Conservation (phyloP, 64 coral and sea anemone genomes). For the Exaiptasia diaphana region DNA sequence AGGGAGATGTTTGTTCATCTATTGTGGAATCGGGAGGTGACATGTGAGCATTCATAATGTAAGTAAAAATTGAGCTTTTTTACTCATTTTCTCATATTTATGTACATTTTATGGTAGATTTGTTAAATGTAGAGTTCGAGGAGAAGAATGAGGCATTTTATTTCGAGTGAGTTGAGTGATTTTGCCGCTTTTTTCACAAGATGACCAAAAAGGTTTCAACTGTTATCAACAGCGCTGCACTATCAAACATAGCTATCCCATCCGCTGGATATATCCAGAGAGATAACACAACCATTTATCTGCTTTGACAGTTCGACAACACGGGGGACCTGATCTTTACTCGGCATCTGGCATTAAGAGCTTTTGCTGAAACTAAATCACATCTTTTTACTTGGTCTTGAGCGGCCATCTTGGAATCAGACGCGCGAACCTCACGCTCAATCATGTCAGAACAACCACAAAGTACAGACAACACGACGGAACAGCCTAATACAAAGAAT, state of each 20-base stretch:
- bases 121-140: background rate
- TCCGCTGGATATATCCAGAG: constrained; percentile 6
- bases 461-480: background rate
- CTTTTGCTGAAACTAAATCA: constrained; percentile 1
- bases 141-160: background rate
- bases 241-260: background rate
- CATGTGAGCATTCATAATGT: background rate
- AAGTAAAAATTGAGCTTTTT: background rate
- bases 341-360: constrained; percentile 5
- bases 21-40: background rate
- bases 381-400: background rate
- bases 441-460: background rate
- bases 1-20: background rate
- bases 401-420: constrained; percentile 22
- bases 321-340: background rate
- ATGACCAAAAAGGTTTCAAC: background rate
- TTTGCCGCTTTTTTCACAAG: background rate
- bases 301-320: constrained; percentile 12
- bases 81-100: background rate
- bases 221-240: background rate
- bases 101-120: background rate
- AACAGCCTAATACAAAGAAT: background rate
- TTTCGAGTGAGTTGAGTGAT: background rate
- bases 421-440: background rate
- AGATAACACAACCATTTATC: constrained; percentile 20